These are phyloP conservation scores for Thaumatotibia leucotreta DNA, from an alignment of 1,140 invertebrate genomes.

Conservation along the genomic window DNA sequence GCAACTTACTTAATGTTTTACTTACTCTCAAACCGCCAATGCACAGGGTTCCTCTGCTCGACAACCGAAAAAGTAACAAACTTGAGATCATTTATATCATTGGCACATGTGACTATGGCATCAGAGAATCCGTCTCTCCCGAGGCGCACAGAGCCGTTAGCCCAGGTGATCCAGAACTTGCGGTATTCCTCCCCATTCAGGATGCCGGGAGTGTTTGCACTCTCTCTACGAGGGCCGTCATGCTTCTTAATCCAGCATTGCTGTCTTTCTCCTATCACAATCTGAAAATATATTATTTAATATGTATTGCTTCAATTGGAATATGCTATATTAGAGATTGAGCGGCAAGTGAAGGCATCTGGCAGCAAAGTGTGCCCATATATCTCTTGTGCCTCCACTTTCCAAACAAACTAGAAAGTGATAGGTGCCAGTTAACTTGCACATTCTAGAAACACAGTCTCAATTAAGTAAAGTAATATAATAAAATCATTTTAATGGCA, in stretches of 20 bases:
- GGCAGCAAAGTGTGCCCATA: no score
- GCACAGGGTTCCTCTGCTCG: constrained; percentile 17
- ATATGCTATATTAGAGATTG: no score
- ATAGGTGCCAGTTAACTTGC: no score
- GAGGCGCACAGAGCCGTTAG: constrained; percentile 59
- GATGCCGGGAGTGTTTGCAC: constrained; percentile 78
- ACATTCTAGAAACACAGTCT: no score
- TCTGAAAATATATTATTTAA: no score
- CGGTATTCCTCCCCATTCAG: constrained; percentile 79
- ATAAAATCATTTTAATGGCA: no score
- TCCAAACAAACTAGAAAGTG: no score
- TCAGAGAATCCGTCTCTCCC: constrained; percentile 16
- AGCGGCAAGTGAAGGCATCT: no score
- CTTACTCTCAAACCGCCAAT: constrained; percentile 47
- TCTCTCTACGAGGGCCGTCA: constrained; percentile 43
- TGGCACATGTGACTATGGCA: constrained; percentile 23
- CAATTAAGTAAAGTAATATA: no score
- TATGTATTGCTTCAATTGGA: no score
- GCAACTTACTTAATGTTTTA: no score
- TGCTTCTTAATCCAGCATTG: constrained; percentile 22
- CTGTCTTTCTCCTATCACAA: constrained; percentile 21
- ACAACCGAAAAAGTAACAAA: constrained; percentile 32
- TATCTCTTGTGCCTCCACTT: no score
- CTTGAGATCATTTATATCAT: constrained; percentile 20
- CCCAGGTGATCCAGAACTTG: constrained; percentile 86